phyloP scores from a whole-genome alignment of 2,888 invertebrate genomes.

The Amblyteles armatorius region DNA sequence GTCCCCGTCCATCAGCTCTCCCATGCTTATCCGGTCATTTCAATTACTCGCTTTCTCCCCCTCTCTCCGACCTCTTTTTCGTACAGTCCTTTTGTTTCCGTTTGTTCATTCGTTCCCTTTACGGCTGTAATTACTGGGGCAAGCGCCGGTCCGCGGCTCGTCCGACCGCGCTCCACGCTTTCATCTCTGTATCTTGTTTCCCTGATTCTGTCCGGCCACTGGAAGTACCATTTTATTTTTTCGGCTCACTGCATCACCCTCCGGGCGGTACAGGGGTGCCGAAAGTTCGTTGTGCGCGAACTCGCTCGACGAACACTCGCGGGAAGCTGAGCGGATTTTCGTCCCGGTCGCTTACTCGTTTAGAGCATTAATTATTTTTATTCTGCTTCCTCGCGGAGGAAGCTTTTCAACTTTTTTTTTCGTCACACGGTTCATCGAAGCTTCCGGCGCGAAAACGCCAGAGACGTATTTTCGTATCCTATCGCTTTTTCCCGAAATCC shows the following conservation, averaged over 20 bases:
- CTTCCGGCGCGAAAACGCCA: not conserved
- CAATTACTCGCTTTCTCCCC: not conserved
- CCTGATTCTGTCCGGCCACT: no score
- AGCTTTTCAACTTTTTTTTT: not conserved
- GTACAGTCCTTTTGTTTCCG: constrained; percentile 9
- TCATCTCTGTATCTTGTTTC: not conserved
- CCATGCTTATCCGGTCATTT: no score
- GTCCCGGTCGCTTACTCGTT: no score
- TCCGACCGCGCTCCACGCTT: not conserved
- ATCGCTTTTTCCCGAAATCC: not conserved
- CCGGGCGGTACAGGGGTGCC: no score
- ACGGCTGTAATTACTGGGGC: constrained; percentile 47
- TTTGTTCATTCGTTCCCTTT: constrained; percentile 40
- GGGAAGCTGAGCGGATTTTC: no score
- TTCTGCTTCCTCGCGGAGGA: no score
- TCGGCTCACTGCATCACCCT: no score
- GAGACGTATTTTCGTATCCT: not conserved
- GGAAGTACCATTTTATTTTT: no score
- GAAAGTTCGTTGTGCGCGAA: no score
- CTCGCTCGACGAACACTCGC: no score
- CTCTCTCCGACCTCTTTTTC: constrained; percentile 6
- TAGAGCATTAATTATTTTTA: not conserved
- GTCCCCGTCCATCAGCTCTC: not conserved
- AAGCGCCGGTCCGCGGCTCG: not conserved
- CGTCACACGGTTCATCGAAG: not conserved